These are phyloP conservation scores for Probaryconus sp. DNA, from an alignment of 1,140 invertebrate species.

Conservation along the genomic window DNA sequence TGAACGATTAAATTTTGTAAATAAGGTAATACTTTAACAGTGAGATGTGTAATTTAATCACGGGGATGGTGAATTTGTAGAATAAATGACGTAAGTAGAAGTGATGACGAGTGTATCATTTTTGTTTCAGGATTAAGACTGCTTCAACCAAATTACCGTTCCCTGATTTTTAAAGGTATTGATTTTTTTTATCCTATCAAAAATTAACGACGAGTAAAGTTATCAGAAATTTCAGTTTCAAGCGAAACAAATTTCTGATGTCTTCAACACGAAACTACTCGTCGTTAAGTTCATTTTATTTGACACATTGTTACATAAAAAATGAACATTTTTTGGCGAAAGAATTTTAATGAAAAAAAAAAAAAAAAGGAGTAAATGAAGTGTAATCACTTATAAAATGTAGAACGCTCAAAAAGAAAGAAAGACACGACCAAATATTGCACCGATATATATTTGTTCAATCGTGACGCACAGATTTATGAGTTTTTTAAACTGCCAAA, in stretches of 20 bases:
- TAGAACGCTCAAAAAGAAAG: slow-evolving; percentile 35
- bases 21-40: slow-evolving; percentile 39
- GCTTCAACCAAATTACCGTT: slow-evolving; percentile 42
- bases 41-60: slow-evolving; percentile 48
- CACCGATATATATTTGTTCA: slow-evolving; percentile 18
- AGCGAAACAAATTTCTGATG: too few relatives aligned
- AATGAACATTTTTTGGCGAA: too few relatives aligned
- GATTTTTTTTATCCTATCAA: too few relatives aligned
- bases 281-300: too few relatives aligned
- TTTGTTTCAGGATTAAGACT: slow-evolving; percentile 39
- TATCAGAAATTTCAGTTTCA: too few relatives aligned
- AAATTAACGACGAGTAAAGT: slow-evolving; percentile 4
- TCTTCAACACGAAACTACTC: too few relatives aligned
- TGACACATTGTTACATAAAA: too few relatives aligned
- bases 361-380: not conserved
- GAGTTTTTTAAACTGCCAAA: slow-evolving; percentile 1
- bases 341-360: not conserved
- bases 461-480: not conserved
- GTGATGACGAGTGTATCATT: slow-evolving; percentile 27
- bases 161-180: too few relatives aligned
- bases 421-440: slow-evolving; percentile 31
- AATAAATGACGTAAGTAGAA: slow-evolving; percentile 40
- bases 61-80: slow-evolving; percentile 36
- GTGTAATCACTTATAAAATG: slow-evolving; percentile 24
- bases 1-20: slow-evolving; percentile 51